Base-by-base conservation (phyloP, 2,797 vertebrate genomes). In the Pampus argenteus region DNA sequence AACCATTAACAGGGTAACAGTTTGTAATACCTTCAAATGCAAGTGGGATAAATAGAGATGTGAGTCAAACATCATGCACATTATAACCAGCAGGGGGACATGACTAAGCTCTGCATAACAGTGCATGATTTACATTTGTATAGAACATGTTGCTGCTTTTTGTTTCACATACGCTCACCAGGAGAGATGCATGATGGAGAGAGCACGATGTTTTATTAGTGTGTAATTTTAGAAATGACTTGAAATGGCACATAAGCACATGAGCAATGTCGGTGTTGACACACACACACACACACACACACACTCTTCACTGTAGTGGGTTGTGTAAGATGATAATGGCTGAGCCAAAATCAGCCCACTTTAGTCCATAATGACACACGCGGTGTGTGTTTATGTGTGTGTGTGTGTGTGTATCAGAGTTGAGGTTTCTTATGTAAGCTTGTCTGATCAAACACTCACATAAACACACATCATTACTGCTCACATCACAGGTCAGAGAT, bases 281-380 rank as follows among this genome's bases (percentile, higher is more conserved):
- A 59, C 57, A n/a, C 72, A 49, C 59, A 47, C 40, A 50, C 34
- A 56, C 26, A 62, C 48, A 66, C 20, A 66, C 67, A 50, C 29
- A 68, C 79, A 59, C 73, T 84, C 76, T 79, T 63, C 34, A 55
- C 68, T 88, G 76, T 76, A 89, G 89, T 87, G 86, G 73, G 81
- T 90, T 90, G 86, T 86, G 70, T 89, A 91, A 91, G 86, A 65
- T 76, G 85, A 85, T 91, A 87, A 89, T 89, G 82, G 86, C 83
- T 56, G 72, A 84, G 86, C 83, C 82, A 84, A 79, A 89, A 87
- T 84, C 81, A 73, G 79, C 84, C 75, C 83, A 87, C 88, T 88
- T 85, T 78, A 87, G 25, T 59, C 71, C 58, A 60, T 83, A 81
- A 86, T 82, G 75, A 82, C 79, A 74, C 74, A 55, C 52, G 54